A percentile compares a stretch with the other conserved stretches of the same genome.
These are phyloP conservation scores for Heliconius ismenius DNA, from an alignment of 2,888 invertebrate genomes.

Conservation along the genomic window DNA sequence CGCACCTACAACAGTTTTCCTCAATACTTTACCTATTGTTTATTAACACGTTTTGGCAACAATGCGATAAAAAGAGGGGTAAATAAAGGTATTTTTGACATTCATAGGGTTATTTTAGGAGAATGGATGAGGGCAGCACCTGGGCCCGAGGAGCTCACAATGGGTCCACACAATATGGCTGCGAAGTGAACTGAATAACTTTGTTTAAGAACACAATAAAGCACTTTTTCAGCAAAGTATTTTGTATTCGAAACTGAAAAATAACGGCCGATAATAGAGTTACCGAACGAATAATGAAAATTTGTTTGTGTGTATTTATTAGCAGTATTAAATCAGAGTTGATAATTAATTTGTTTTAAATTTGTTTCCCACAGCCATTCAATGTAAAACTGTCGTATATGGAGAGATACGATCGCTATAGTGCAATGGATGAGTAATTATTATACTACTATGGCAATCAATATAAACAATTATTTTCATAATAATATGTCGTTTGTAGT, in stretches of 20 bases:
- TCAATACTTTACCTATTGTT: conserved; percentile 41
- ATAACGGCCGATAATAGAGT: conserved; percentile 46
- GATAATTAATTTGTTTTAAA: conserved; percentile 24
- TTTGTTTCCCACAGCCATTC: conserved; percentile 8
- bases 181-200: conserved; percentile 77
- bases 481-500: not conserved
- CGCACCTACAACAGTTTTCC: conserved; percentile 14
- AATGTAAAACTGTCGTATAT: conserved; percentile 15
- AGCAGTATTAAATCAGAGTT: conserved; percentile 9
- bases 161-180: conserved; percentile 68
- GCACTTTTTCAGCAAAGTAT: conserved; percentile 66
- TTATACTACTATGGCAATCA: conserved; percentile 34
- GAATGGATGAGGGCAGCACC: conserved; percentile 69
- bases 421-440: conserved; percentile 40
- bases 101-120: conserved; percentile 72
- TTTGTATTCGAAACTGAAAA: conserved; percentile 54
- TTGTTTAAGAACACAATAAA: conserved; percentile 81
- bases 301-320: conserved; percentile 15
- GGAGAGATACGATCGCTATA: conserved; percentile 14
- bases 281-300: conserved; percentile 20
- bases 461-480: conserved; percentile 7
- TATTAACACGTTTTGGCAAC: conserved; percentile 58
- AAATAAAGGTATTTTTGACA: conserved; percentile 77
- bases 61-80: conserved; percentile 54
- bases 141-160: conserved; percentile 64